Evolutionary conservation across 2,113 vertebrate species (phyloP), one percentile per base, ranked within the genome.

Genomic region (Campylomormyrus numenius): DNA sequence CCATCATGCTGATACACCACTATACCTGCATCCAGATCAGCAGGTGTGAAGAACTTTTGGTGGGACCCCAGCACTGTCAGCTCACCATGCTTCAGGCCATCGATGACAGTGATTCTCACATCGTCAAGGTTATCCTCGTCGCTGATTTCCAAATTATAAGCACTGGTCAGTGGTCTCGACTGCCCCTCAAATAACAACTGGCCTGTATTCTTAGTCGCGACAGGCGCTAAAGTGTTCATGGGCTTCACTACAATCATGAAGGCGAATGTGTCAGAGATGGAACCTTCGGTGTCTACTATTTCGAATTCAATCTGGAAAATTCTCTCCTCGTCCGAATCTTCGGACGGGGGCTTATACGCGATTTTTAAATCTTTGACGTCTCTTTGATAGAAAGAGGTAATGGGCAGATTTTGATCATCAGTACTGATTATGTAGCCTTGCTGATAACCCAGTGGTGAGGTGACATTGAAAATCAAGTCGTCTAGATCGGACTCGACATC

Each of bases 161-260:
- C 77, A 45, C 94, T 95, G 90, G 95, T 95, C 15, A 97, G 94
- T 0, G 96, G 89, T 90, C 94, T 83, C 9, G 96, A 96, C 90
- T 97, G 96, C 10, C 96, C 96, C 92, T 97, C 96, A 90, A 96
- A 97, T 83, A 97, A 94, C 58, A 97, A 93, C 91, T 96, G 96
- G 3, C 96, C 96, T 7, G 94, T 92, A 91, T 94, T 95, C 91
- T 93, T 95, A 89, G 94, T 95, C 0, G 95, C 96, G 52, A 96
- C 93, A 0, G 96, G 96, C 27, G 96, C 96, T 93, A 97, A 91
- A 0, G 94, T 94, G 91, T 97, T 97, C 94, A 95, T 94, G n/a
- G 96, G 95, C 87, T 97, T 97, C 24, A 97, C 94, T 46, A 97
- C 94, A 89, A 97, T 96, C 93, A 94, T 89, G 58, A 98, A 97